phyloP scores from a whole-genome alignment of 2,797 vertebrate species.

The Ptychobarbus kaznakovi region DNA sequence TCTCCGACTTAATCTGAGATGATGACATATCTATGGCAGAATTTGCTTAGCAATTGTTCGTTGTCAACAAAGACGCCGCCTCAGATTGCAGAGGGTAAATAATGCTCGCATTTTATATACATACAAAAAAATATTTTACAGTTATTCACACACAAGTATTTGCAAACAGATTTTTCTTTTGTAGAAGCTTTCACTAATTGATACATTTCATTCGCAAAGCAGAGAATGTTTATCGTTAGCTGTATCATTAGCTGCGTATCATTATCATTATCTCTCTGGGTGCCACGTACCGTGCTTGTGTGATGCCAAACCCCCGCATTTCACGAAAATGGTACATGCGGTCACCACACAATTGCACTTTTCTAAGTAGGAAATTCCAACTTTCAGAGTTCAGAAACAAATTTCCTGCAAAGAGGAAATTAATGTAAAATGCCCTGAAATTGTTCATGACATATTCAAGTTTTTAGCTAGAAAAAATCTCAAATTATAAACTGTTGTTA shows the following conservation, averaged over 20 bases:
- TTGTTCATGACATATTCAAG: not conserved
- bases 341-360: not conserved
- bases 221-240: constrained; percentile 19
- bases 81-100: not conserved
- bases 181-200: not conserved
- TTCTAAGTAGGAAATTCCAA: constrained; percentile 9
- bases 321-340: not conserved
- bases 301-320: constrained; percentile 17
- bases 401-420: not conserved
- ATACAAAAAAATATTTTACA: constrained; percentile 6
- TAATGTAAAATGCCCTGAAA: not conserved
- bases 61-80: not conserved
- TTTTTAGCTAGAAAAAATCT: not conserved
- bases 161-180: constrained; percentile 12
- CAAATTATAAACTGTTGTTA: not conserved
- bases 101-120: constrained; percentile 1
- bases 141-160: not conserved
- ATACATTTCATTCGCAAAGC: not conserved
- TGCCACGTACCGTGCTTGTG: not conserved
- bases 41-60: not conserved
- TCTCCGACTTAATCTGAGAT: not conserved
- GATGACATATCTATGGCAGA: not conserved
- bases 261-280: constrained; percentile 26
- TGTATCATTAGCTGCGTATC: constrained; percentile 15
- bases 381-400: not conserved